Conservation (phyloP, 2,113 vertebrate genomes). For the Thinocorus orbignyianus region DNA sequence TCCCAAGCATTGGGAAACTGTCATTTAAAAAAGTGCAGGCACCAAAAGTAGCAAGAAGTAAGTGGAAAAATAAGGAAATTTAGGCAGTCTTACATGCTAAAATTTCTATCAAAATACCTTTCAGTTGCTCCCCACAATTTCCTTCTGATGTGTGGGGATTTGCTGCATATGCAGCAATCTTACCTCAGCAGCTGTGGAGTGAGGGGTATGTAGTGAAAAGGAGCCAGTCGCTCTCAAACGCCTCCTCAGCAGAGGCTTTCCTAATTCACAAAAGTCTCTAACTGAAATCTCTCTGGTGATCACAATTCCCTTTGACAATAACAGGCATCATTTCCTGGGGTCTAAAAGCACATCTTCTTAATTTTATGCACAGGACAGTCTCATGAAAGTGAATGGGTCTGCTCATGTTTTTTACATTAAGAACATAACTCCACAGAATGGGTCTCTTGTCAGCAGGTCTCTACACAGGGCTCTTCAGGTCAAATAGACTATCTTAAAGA, state of each 20-base stretch:
- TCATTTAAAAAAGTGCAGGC: neutral
- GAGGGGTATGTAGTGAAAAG: neutral
- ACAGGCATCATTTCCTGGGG: neutral
- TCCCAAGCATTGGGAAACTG: neutral
- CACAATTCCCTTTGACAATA: neutral
- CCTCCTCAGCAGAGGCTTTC: neutral
- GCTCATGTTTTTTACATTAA: neutral
- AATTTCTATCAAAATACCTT: neutral
- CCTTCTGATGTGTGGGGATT: neutral
- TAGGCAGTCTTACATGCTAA: neutral
- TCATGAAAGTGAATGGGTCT: neutral
- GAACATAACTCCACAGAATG: neutral
- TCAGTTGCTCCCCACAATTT: neutral
- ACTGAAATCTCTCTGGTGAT: neutral
- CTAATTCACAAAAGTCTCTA: neutral
- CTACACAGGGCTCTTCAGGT: neutral
- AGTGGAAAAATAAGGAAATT: neutral
- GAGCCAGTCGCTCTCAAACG: neutral
- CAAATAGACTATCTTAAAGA: neutral
- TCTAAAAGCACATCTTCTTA: neutral
- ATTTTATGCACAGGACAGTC: neutral
- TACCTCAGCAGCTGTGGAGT: neutral
- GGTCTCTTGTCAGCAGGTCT: neutral
- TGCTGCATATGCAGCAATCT: neutral
- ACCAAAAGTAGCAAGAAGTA: neutral